Evolutionary conservation across 30 jellyfish, hydroid and myxozoan species (phyloP).

Genomic region (Nemopilema nomurai): DNA sequence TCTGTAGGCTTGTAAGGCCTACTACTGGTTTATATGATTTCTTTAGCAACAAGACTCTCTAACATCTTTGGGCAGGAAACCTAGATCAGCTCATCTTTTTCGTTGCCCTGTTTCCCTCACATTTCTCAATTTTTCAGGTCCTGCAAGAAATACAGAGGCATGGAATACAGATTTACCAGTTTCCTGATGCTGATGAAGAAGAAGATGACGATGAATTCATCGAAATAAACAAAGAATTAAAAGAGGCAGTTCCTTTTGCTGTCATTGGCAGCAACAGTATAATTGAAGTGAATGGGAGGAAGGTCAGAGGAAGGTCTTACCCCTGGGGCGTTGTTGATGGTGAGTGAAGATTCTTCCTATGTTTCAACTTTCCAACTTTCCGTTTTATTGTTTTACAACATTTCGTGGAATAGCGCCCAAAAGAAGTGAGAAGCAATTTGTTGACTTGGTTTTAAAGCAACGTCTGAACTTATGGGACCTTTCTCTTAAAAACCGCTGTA

Average conservation of each 20-base stretch:
- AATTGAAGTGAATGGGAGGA: slow-evolving; percentile 79
- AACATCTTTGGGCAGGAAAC: too few relatives aligned
- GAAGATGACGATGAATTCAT: slow-evolving; percentile 92
- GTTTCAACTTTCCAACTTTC: too few relatives aligned
- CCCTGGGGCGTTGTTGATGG: slow-evolving; percentile 99
- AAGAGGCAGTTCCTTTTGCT: slow-evolving; percentile 94
- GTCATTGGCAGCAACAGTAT: slow-evolving; percentile 93
- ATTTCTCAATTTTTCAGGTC: slow-evolving; percentile 38
- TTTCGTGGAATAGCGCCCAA: too few relatives aligned
- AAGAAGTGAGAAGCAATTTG: too few relatives aligned
- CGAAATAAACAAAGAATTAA: slow-evolving; percentile 76
- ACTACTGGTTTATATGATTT: too few relatives aligned
- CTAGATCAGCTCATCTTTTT: not conserved
- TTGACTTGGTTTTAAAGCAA: too few relatives aligned
- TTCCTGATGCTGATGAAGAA: slow-evolving; percentile 98
- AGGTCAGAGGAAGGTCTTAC: slow-evolving; percentile 92
- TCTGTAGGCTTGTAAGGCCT: too few relatives aligned
- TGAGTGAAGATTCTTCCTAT: slow-evolving; percentile 35
- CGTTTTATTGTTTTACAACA: too few relatives aligned
- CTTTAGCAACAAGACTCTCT: too few relatives aligned
- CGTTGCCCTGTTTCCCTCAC: slow-evolving; percentile 2
- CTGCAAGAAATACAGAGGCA: slow-evolving; percentile 67
- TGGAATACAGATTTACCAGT: slow-evolving; percentile 82
- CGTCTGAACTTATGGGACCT: too few relatives aligned
- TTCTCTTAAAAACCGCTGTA: too few relatives aligned